Base-by-base conservation (phyloP, 2,797 vertebrate species). In the Synanceia verrucosa region DNA sequence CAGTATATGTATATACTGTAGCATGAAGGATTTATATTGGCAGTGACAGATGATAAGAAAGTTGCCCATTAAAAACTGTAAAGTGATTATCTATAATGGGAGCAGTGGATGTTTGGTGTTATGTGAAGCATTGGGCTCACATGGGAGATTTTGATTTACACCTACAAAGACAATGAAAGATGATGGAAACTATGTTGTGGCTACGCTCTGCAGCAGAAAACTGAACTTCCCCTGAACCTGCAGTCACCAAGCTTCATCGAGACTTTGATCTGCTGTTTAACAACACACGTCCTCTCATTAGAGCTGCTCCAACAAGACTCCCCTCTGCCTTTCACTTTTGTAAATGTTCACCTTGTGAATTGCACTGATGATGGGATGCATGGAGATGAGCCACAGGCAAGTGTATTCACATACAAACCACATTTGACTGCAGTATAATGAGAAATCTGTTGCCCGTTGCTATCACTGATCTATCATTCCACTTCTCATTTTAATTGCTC, bases 241-340 rank as follows among this genome's bases (percentile, higher is more conserved):
- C 52, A 62, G 48, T 57, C 24, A 16, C 16, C 6, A 37, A 14
- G 10, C 34, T 61, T 53, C 31, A 41, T 13, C 1, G 26, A 48
- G 69, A 6, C 67, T 86, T 76, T 86, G 81, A 76, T 65, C n/a
- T 43, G 48, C 66, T 75, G 57, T 48, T 36, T 41, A 70, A 65
- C 65, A 71, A 65, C 63, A 66, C 19, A 23, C 16, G 1, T 66
- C 36, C 19, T 58, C 70, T 82, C 76, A 59, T 85, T 76, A 84
- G 29, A 4, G 33, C 69, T 29, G 65, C 59, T 58, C 39, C 14
- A 6, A 82, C 74, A 65, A 46, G 51, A 3, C 41, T 69, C 48
- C 43, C 19, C 13, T 48, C 57, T 53, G 56, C 46, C 21, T 82
- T 52, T 41, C 57, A 37, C 31, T 67, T 68, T 24, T 23, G 37